Evolutionary conservation across 2,113 vertebrate genomes (phyloP), one percentile per base, ranked within the genome.

Genomic region (Myodes glareolus): DNA sequence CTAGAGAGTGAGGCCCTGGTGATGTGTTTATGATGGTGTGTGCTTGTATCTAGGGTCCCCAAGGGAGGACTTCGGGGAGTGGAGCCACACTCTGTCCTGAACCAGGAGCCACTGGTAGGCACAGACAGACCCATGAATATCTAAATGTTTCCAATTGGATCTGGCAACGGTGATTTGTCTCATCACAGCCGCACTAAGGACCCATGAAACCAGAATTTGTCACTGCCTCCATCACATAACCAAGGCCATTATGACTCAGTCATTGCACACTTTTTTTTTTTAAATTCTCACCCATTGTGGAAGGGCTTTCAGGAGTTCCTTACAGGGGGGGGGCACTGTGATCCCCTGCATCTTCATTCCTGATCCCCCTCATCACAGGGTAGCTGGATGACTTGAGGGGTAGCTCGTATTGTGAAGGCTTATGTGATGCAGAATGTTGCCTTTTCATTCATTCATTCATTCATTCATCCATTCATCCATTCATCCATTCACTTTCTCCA

Each of bases 361-460:
- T 10, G 36, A 61, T 45, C 14, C 5, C 3, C 1, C 17, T 27
- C 25, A 10, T 36, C 33, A 27, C 50, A 14, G 4, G 2, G 47
- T 21, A 42, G 3, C 10, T 16, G 65, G 29, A 25, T 7, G 17
- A 42, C n/a, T 61, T 61, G 47, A 61, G 29, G 4, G 27, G 50
- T 25, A 29, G 61, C 21, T 42, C 16, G 78, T 10, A 36, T 36
- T 47, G 4, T 42, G 36, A 61, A 4, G 3, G 42, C 58, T 70
- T 45, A 8, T 39, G 6, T 21, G 21, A 52, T 7, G 3, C 0
- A 1, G 0, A 14, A 55, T 47, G 65, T n/a, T 78, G 0, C n/a
- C 52, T 27, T 12, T 31, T 55, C 6, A 1, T 36, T 50, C 55
- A 19, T 8, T 45, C 42, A 10, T 23, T 45, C 16, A 25, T 5